phyloP scores from a whole-genome alignment of 1,140 invertebrate species.

The Ephestia elutella region DNA sequence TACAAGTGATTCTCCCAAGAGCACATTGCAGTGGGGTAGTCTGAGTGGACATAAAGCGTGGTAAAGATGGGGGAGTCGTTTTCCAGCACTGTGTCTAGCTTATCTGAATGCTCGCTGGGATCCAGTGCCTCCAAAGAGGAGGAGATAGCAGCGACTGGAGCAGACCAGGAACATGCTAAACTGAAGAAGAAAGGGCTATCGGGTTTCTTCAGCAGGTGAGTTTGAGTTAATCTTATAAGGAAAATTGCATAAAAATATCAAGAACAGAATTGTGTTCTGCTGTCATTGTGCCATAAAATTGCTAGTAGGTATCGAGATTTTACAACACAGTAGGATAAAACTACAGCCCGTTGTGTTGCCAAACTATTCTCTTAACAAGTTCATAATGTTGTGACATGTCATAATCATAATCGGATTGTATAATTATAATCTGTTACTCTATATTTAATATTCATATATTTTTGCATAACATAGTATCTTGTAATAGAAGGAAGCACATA shows the following conservation, averaged over 20 bases:
- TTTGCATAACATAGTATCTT: neutral
- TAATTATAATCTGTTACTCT: neutral
- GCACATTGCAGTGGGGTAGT: slow-evolving; percentile 68
- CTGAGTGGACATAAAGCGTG: slow-evolving; percentile 67
- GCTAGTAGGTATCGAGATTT: no score
- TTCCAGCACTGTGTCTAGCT: slow-evolving; percentile 70
- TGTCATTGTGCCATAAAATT: no score
- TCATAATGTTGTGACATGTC: neutral
- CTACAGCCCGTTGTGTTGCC: no score
- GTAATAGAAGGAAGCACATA: neutral
- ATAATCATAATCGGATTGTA: neutral
- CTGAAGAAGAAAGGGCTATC: slow-evolving; percentile 70
- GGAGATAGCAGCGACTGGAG: slow-evolving; percentile 33
- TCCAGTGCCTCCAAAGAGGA: slow-evolving; percentile 63
- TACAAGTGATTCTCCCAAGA: slow-evolving; percentile 68
- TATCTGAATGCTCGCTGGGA: slow-evolving; percentile 67
- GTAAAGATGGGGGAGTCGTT: slow-evolving; percentile 70
- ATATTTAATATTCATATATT: neutral
- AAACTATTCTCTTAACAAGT: no score
- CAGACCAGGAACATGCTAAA: slow-evolving; percentile 48
- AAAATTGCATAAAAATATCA: no score
- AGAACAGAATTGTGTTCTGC: no score
- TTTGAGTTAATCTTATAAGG: slow-evolving; percentile 15
- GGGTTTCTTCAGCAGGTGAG: slow-evolving; percentile 71
- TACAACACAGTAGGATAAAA: no score